These are phyloP conservation scores for Eptesicus fuscus DNA, from an alignment of 2,113 vertebrate species.

Conservation along the genomic window DNA sequence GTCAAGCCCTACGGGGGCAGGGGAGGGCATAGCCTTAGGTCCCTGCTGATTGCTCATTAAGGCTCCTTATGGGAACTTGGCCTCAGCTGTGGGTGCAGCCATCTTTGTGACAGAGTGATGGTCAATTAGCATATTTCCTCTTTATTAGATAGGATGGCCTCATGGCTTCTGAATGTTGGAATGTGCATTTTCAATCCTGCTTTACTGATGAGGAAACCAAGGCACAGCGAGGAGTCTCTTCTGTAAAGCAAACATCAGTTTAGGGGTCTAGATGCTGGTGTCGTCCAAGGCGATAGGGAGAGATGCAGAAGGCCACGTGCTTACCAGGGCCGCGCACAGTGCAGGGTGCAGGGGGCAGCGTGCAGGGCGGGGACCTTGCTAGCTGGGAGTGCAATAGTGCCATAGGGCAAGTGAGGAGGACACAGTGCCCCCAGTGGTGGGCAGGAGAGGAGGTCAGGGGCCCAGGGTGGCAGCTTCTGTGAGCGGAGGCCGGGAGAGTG, in stretches of 20 bases:
- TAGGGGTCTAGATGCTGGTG: neutral
- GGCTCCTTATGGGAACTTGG: too few species aligned
- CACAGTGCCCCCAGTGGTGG: neutral
- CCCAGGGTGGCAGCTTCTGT: neutral
- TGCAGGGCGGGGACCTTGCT: neutral
- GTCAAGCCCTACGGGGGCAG: too few species aligned
- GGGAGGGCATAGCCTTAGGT: too few species aligned
- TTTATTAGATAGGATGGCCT: too few species aligned
- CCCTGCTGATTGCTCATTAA: too few species aligned
- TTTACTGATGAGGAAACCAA: neutral
- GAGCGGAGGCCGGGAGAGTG: neutral
- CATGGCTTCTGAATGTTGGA: neutral
- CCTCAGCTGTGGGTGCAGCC: too few species aligned
- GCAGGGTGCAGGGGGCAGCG: fast-evolving
- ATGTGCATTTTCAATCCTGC: neutral
- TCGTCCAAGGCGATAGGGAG: neutral
- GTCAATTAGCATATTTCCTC: too few species aligned
- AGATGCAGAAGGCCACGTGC: neutral
- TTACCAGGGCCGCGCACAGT: too few species aligned
- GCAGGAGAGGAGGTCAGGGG: neutral
- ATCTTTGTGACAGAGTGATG: too few species aligned
- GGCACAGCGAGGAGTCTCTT: neutral
- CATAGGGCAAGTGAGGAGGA: too few species aligned
- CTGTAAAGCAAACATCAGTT: neutral
- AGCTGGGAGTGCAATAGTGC: neutral